These are phyloP conservation scores for Baccha elongata DNA, from an alignment of 2,888 invertebrate genomes.

Conservation along the genomic window DNA sequence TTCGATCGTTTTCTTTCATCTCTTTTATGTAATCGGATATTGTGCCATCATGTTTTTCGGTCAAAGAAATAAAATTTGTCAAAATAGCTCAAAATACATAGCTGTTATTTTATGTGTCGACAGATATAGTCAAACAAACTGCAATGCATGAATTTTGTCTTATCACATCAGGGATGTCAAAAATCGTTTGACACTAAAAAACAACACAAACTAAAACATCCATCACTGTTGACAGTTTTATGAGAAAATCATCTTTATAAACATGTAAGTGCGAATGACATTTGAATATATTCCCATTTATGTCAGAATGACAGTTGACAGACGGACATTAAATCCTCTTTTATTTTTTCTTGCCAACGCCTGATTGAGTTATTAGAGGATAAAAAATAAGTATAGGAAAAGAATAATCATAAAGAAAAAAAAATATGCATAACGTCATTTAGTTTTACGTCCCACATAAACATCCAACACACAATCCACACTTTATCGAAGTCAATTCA, in stretches of 20 bases:
- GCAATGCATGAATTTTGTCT: conserved; percentile 7
- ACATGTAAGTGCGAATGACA: conserved; percentile 49
- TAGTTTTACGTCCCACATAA: conserved; percentile 46
- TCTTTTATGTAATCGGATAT: conserved; percentile 45
- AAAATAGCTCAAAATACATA: conserved; percentile 41
- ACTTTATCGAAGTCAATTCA: conserved; percentile 12
- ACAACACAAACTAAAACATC: too few relatives aligned
- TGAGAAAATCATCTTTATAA: conserved; percentile 25
- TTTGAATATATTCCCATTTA: conserved; percentile 15
- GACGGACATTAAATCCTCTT: conserved; percentile 32
- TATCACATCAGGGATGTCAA: conserved; percentile 25
- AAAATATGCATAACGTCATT: conserved; percentile 27
- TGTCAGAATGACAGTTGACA: conserved; percentile 41
- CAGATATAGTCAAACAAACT: conserved; percentile 35
- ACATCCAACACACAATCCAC: conserved; percentile 18
- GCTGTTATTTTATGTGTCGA: conserved; percentile 26
- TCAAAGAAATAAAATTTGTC: conserved; percentile 53
- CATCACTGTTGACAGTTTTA: conserved; percentile 47
- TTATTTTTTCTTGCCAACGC: conserved; percentile 17
- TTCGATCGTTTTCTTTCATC: conserved; percentile 4
- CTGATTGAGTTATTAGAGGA: conserved; percentile 48
- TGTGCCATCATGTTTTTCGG: conserved; percentile 19
- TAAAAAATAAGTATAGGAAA: conserved; percentile 6
- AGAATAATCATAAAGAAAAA: background rate
- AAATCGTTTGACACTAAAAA: conserved; percentile 34